These are phyloP conservation scores for Phoeniculus purpureus DNA, from an alignment of 2,797 vertebrate species.

Conservation along the genomic window DNA sequence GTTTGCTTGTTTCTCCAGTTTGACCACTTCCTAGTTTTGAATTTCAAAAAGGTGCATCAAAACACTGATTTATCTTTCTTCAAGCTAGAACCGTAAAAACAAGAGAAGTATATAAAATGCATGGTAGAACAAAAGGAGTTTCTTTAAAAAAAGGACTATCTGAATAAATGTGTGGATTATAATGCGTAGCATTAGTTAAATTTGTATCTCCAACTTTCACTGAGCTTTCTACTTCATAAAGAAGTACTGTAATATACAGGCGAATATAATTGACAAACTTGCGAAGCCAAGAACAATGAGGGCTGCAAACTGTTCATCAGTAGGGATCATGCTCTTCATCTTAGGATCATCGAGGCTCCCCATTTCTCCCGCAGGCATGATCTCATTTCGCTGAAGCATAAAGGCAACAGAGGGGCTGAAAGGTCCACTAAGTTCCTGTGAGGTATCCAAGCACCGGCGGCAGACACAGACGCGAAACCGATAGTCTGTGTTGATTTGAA, in stretches of 20 bases:
- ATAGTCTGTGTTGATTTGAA: constrained; percentile 96
- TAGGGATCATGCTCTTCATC: constrained; percentile 85
- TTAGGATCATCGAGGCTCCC: constrained; percentile 77
- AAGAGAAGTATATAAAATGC: constrained; percentile 81
- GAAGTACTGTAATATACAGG: constrained; percentile 97
- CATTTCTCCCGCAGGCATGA: constrained; percentile 78
- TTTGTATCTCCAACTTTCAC: constrained; percentile 83
- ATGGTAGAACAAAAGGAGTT: constrained; percentile 70
- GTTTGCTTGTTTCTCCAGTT: constrained; percentile 77
- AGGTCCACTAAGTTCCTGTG: constrained; percentile 93
- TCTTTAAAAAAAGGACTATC: constrained; percentile 68
- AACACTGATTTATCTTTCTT: constrained; percentile 81
- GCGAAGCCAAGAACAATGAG: constrained; percentile 93
- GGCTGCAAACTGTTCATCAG: constrained; percentile 94
- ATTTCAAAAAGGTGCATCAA: constrained; percentile 89
- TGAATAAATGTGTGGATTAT: constrained; percentile 85
- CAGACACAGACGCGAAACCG: constrained; percentile 93
- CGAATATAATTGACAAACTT: constrained; percentile 91
- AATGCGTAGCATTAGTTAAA: constrained; percentile 86
- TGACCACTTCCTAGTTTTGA: constrained; percentile 84
- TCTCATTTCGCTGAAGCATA: constrained; percentile 84
- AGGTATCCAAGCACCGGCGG: constrained; percentile 91
- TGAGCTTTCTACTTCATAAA: constrained; percentile 91
- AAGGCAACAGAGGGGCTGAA: constrained; percentile 93
- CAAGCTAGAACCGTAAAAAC: constrained; percentile 80